Evolutionary conservation across 2,113 vertebrate species (phyloP), one percentile per base, ranked within the genome.

Genomic region (Otis tarda): DNA sequence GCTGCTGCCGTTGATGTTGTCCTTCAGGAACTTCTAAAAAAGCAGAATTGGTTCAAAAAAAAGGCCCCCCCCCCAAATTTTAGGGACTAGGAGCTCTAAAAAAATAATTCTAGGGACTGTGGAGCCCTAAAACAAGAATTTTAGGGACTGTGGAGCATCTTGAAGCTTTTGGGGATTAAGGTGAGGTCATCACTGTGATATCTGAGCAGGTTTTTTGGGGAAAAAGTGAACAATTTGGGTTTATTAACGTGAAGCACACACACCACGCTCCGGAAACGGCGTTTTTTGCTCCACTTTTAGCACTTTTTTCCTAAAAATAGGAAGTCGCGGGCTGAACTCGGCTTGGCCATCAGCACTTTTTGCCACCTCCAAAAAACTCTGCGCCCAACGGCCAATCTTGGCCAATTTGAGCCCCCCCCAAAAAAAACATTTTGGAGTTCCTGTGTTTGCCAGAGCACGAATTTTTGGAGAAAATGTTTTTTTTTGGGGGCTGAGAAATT

Each of bases 321-420:
- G 39, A 24, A 39, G 6, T 22, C 6, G 1, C 1, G 4, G 2
- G 5, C 14, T 3, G 14, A 31, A 35, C 9, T 10, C 6, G 0
- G 7, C 23, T n/a, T 10, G 14, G 15, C 9, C 28, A 7, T 5
- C 1, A 2, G 8, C 5, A 0, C 43, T 57, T 65, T 19, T 24
- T 49, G 31, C 19, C 4, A 0, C 23, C 22, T 15, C 30, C 35
- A 13, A 37, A 10, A 10, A 25, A n/a, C 15, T 41, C 35, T 1
- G 19, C 57, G n/a, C 39, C 5, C 4, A 1, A 19, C 9, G 37
- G 41, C 37, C 39, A 9, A 15, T 8, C 9, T 35, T 2, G 14
- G 14, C 9, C 30, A 10, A 33, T 63, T 30, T 43, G 15, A 41
- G 12, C 28, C 41, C 18, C 49, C 11, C 22, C 19, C 50, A 9